A percentile compares a stretch with the other conserved stretches of the same genome.
These are phyloP conservation scores for Gallinago solitaria DNA, from an alignment of 2,797 vertebrate genomes.

Conservation along the genomic window DNA sequence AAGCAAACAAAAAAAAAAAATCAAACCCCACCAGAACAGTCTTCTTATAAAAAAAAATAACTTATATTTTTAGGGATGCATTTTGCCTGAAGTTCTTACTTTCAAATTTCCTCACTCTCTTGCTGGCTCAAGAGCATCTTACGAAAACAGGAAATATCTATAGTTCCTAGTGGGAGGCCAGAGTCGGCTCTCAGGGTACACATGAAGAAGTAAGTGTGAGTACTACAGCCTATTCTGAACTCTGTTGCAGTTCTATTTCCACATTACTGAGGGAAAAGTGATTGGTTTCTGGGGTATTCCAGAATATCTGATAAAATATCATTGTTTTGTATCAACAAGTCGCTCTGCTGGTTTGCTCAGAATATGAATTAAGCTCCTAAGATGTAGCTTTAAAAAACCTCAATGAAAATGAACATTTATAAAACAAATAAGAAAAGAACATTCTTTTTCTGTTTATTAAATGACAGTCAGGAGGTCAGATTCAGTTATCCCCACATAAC, in stretches of 20 bases:
- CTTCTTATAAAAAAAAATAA: not conserved
- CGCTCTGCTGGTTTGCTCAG: not conserved
- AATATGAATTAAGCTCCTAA: not conserved
- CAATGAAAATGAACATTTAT: not conserved
- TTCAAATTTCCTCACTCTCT: not conserved
- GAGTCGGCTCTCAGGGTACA: not conserved
- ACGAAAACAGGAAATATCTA: conserved; percentile 37
- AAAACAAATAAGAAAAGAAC: not conserved
- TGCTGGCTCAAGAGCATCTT: not conserved
- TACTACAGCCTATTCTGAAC: not conserved
- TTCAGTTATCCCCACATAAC: conserved; percentile 53
- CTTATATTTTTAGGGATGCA: not conserved
- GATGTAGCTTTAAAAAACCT: not conserved
- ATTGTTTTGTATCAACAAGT: not conserved
- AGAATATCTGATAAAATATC: not conserved
- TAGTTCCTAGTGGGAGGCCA: not conserved
- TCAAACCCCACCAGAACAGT: not conserved
- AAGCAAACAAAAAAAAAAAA: not conserved
- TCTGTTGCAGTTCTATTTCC: not conserved
- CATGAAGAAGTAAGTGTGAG: not conserved
- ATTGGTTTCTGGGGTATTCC: not conserved
- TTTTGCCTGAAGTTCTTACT: not conserved
- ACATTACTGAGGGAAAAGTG: not conserved
- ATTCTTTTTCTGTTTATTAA: not conserved
- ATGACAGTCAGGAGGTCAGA: conserved; percentile 22